phyloP scores from a whole-genome alignment of 35 echinoderm and acorn worm genomes.

The Heliocidaris erythrogramma region DNA sequence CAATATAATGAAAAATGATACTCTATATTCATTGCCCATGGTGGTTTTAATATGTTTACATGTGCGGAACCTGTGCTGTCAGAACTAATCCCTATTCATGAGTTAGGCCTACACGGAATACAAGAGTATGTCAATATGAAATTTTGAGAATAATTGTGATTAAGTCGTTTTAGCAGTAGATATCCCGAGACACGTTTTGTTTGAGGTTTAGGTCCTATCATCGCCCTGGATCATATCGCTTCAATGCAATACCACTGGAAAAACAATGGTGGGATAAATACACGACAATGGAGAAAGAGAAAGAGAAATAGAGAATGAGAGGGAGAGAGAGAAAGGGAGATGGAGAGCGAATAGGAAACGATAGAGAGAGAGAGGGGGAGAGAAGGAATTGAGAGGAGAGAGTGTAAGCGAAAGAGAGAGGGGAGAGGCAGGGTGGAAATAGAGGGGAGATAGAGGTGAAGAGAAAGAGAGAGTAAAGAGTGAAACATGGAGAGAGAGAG shows the following conservation, averaged over 20 bases:
- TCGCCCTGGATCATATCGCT: not conserved
- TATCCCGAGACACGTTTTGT: not conserved
- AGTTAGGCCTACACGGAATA: too few relatives aligned
- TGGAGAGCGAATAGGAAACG: not conserved
- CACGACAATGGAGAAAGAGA: not conserved
- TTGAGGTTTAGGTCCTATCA: not conserved
- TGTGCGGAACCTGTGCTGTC: too few relatives aligned
- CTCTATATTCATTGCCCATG: too few relatives aligned
- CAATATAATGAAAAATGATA: too few relatives aligned
- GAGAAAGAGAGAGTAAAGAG: not conserved
- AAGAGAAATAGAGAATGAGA: not conserved
- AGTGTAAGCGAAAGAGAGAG: not conserved
- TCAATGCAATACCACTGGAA: constrained; percentile 15
- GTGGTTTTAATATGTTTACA: too few relatives aligned
- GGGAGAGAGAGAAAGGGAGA: not conserved
- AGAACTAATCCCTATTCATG: too few relatives aligned
- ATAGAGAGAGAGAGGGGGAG: constrained; percentile 23
- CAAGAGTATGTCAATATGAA: too few relatives aligned
- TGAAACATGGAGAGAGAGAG: not conserved
- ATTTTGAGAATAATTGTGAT: not conserved
- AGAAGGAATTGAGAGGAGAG: not conserved
- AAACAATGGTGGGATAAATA: not conserved
- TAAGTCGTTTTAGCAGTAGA: not conserved
- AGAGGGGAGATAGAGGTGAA: not conserved
- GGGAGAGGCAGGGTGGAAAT: not conserved